Percentiles rank a stretch among this genome's conserved stretches.
These are phyloP conservation scores for Dolichotis patagonum DNA, from an alignment of 2,113 vertebrate species.

Conservation along the genomic window DNA sequence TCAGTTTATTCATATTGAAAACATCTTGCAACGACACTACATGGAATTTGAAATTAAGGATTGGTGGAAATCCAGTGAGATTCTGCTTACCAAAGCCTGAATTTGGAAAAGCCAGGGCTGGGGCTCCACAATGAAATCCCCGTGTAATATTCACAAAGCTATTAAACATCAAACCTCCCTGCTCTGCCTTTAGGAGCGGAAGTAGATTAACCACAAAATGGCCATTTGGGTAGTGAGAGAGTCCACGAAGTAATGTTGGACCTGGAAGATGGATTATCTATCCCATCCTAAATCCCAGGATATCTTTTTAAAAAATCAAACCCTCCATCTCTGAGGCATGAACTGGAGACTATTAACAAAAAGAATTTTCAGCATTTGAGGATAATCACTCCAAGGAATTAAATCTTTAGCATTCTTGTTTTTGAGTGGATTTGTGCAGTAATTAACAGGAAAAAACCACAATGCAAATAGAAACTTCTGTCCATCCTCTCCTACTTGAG, in stretches of 20 bases:
- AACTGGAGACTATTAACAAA: neutral
- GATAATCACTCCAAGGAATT: neutral
- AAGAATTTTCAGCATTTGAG: neutral
- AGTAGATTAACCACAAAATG: neutral
- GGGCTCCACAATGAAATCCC: neutral
- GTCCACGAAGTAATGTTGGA: neutral
- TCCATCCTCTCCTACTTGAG: neutral
- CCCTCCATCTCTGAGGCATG: neutral
- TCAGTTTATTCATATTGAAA: neutral
- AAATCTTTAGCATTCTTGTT: constrained; percentile 15
- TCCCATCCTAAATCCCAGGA: neutral
- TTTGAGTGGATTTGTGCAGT: neutral
- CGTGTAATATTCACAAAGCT: neutral
- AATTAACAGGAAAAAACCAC: neutral
- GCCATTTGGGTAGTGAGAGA: neutral
- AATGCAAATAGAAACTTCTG: neutral
- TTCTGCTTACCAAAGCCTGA: neutral
- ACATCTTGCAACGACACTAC: neutral
- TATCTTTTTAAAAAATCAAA: neutral
- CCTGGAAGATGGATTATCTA: neutral
- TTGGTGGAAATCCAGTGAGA: neutral
- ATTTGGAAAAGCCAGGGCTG: neutral
- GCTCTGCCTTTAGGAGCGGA: neutral
- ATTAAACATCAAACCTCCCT: neutral
- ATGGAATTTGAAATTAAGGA: constrained; percentile 46